Base-by-base conservation (phyloP, 64 coral and sea anemone genomes). In the Montipora capricornis region DNA sequence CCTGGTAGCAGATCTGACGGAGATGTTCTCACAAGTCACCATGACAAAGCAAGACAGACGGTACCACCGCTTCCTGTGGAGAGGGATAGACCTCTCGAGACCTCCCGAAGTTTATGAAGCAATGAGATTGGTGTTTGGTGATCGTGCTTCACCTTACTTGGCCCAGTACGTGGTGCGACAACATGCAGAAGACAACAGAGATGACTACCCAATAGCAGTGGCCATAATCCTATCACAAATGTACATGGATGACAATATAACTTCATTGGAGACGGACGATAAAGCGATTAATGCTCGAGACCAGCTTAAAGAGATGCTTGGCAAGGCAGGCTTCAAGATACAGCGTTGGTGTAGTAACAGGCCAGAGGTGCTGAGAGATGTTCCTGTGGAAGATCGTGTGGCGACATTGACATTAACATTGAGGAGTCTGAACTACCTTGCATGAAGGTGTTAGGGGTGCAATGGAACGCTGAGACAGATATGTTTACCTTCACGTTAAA, bases 61-160 rank as follows among this genome's bases (percentile, higher is more conserved):
- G 14, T 75, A 88, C 17, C 93, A 90, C 20, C 93, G 88, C 24
- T 90, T 87, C 22, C 49, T 95, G n/a, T 95, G 80, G 87, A 81
- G 87, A 57, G 93, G 83, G 12, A 16, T 95, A 74, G 79, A 90
- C 0, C 14, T 51, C 13, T 12, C 52, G 0, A 87, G 14, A 80
- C 60, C 48, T 20, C 74, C 89, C 2, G 88, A 95, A 0, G 76
- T 95, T 26, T 92, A 92, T 37, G 77, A 95, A 73, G 75, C 70
- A 73, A 84, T 83, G 10, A 58, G 80, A 47, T 19, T 90, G 15
- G 19, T 81, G 79, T 90, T 94, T 20, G 87, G 78, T 46, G 66
- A 94, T 57, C 78, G 20, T 5, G 22, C 22, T 24, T 24, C 22
- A 24, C 22, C 22, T 24, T 24, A 64, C 55, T 52, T 89, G 1